A percentile compares a stretch with the other conserved stretches of the same genome.
These are phyloP conservation scores for Ormyrus pomaceus DNA, from an alignment of 2,888 invertebrate species.

Conservation along the genomic window DNA sequence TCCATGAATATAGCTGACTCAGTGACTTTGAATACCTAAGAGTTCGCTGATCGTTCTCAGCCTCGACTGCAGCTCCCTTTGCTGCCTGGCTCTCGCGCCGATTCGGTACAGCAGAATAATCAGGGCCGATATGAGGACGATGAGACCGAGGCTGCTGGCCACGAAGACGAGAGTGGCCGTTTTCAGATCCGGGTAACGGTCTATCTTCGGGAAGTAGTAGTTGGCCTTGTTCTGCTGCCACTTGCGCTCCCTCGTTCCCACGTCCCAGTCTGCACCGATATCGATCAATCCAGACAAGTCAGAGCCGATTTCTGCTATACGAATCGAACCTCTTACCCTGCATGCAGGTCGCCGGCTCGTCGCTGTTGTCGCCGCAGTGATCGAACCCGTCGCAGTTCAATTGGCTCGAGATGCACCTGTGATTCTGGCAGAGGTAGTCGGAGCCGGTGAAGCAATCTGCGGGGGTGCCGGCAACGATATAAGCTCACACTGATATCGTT, in stretches of 20 bases:
- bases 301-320: not conserved
- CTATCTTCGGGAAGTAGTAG: slow-evolving; percentile 84
- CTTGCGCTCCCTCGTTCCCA: slow-evolving; percentile 77
- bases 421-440: slow-evolving; percentile 84
- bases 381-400: slow-evolving; percentile 86
- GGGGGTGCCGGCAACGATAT: slow-evolving; percentile 29
- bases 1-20: not conserved
- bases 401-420: slow-evolving; percentile 82
- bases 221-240: slow-evolving; percentile 84
- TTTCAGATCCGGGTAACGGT: slow-evolving; percentile 81
- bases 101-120: slow-evolving; percentile 81
- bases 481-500: too few species aligned
- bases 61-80: slow-evolving; percentile 81
- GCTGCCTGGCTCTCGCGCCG: slow-evolving; percentile 80
- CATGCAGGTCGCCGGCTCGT: slow-evolving; percentile 81
- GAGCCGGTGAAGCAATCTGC: slow-evolving; percentile 82
- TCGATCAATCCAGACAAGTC: not conserved
- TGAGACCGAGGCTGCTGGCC: slow-evolving; percentile 80
- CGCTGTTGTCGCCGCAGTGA: slow-evolving; percentile 86
- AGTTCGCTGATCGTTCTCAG: slow-evolving; percentile 83
- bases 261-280: slow-evolving; percentile 77
- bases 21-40: slow-evolving; percentile 77
- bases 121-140: slow-evolving; percentile 80
- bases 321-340: slow-evolving; percentile 70
- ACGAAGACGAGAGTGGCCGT: slow-evolving; percentile 82